Base-by-base conservation (phyloP, 2,888 invertebrate genomes). In the Nebria brevicollis region DNA sequence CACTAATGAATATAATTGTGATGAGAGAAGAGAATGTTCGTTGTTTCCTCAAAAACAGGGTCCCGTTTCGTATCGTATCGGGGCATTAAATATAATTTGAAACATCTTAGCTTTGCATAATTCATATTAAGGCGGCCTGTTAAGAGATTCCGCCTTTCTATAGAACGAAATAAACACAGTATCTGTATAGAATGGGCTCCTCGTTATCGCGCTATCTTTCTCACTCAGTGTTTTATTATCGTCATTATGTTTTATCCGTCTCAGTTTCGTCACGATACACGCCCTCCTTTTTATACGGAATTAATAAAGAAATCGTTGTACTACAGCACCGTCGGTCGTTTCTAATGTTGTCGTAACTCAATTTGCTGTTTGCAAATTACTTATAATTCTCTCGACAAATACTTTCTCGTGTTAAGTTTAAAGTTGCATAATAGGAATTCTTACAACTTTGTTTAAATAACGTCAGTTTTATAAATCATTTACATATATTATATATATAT, bases 31-130 rank as follows among this genome's bases (percentile, higher is more conserved):
- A 13, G 13, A 54, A 54, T 54, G 4, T 54, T 0, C 34, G 13
- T 54, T 54, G 54, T 54, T 54, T 1, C 7, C 54, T 8, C 13
- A 54, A 11, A 8, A 11, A 11, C 54, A 7, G 2, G 54, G 13
- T 13, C 13, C 43, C 10, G 43, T 10, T 43, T 11, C 54, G 54
- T 11, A 13, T 76, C 76, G 68, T 68, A 76, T 76, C 66, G 76
- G 66, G 20, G 65, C 66, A 76, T 76, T 76, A 76, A 76, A 76
- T 68, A 68, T 76, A 76, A 76, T 76, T 66, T 76, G 70, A 77
- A 77, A 70, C 77, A 66, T 54, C 70, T 43, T 42, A n/a, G 70
- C 68, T 77, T 77, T 77, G 70, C 77, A 77, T 77, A 70, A 77
- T 77, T 77, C 68, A 77, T 77, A n/a, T 70, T 54, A 54, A 54